These are phyloP conservation scores for Lophotis ruficrista DNA, from an alignment of 2,113 vertebrate genomes.

Conservation along the genomic window DNA sequence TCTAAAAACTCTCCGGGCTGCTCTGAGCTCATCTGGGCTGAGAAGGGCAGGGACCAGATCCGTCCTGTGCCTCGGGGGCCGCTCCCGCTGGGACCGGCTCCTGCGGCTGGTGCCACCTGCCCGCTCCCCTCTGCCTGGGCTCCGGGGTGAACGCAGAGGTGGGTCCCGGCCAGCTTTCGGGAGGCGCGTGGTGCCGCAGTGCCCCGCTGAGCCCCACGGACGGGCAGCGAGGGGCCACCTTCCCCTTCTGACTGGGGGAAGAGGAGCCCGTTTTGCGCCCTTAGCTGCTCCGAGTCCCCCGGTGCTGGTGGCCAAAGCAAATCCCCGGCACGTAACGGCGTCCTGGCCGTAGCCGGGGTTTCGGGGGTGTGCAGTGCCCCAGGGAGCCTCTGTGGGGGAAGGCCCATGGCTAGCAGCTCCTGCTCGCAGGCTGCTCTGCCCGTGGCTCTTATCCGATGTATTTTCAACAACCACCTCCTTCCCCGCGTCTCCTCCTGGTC, in stretches of 20 bases:
- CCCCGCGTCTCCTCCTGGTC: neutral
- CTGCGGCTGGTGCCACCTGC: neutral
- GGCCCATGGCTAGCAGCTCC: neutral
- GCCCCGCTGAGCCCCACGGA: neutral
- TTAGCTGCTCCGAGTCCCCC: rapidly evolving
- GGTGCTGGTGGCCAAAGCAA: neutral
- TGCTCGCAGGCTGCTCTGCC: neutral
- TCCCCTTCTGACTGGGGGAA: rapidly evolving
- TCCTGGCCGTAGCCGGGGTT: rapidly evolving
- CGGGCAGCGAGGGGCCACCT: neutral
- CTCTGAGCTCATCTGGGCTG: conserved; percentile 22
- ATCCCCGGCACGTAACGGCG: rapidly evolving
- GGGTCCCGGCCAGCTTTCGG: neutral
- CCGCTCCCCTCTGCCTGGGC: neutral
- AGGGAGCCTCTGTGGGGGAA: neutral
- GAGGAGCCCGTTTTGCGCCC: neutral
- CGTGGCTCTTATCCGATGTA: conserved; percentile 27
- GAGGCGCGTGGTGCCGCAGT: neutral
- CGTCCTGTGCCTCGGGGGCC: neutral
- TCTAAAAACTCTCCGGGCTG: conserved; percentile 35
- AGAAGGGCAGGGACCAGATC: neutral
- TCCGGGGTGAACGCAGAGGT: neutral
- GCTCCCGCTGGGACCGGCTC: neutral
- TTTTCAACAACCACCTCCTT: neutral
- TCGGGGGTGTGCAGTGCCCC: neutral